Conservation (phyloP, 2,888 invertebrate genomes). For the Imbricaverruca yamaguchii region DNA sequence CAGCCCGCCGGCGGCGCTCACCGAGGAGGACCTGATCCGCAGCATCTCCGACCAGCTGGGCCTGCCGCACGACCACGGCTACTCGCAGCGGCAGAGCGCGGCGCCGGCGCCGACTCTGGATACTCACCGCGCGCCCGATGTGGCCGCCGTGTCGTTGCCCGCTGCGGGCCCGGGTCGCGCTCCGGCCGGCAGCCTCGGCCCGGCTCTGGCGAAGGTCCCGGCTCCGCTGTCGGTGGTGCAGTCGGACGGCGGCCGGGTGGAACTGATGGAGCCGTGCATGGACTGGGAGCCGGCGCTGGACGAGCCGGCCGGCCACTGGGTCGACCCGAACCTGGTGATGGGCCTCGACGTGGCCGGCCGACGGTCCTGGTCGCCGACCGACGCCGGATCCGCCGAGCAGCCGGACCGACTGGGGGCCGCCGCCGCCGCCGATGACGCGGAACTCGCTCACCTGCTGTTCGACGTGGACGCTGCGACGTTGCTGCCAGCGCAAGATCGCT, state of each 20-base stretch:
- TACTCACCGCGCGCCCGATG: background rate
- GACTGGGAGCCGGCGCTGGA: constrained; percentile 16
- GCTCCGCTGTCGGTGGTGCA: background rate
- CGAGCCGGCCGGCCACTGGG: constrained; percentile 13
- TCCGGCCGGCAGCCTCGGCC: background rate
- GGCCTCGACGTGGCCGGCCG: background rate
- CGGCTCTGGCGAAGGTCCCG: background rate
- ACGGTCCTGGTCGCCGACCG: no score
- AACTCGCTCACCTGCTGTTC: background rate
- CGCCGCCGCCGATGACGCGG: background rate
- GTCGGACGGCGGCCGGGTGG: background rate
- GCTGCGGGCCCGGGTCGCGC: no score
- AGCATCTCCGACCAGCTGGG: constrained; percentile 14
- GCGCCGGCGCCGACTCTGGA: background rate
- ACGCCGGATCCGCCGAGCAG: background rate
- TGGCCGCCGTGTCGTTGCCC: background rate
- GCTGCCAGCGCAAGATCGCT: background rate
- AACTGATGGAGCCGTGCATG: background rate
- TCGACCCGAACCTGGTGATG: constrained; percentile 15
- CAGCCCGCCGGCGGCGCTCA: constrained; percentile 17
- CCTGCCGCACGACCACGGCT: constrained; percentile 9
- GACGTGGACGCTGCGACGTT: background rate
- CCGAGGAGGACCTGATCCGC: constrained; percentile 10
- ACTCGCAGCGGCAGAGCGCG: constrained; percentile 8
- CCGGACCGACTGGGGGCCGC: background rate